Conservation (phyloP, 2,113 vertebrate genomes). For the Platysternon megacephalum region DNA sequence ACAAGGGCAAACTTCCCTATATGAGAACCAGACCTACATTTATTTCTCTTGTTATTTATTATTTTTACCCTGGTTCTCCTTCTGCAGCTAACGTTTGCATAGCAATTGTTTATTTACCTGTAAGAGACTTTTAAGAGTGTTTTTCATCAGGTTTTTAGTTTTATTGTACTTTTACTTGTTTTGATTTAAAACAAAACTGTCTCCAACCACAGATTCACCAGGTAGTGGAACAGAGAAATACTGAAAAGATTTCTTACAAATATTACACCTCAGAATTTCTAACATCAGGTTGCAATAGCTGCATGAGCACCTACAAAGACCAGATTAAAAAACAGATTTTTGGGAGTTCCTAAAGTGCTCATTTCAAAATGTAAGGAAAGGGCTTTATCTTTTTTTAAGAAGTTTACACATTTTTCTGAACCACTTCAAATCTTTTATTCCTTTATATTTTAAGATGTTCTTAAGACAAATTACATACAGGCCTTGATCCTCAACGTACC, state of each 20-base stretch:
- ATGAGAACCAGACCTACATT: neutral
- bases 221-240: neutral
- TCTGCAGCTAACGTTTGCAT: neutral
- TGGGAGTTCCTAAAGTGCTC: neutral
- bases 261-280: neutral
- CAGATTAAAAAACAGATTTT: neutral
- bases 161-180: neutral
- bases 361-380: neutral
- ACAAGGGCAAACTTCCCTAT: neutral
- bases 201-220: neutral
- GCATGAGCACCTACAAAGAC: neutral
- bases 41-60: neutral
- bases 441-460: neutral
- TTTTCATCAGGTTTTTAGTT: neutral
- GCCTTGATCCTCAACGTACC: neutral
- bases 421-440: neutral
- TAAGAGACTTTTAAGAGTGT: neutral
- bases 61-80: neutral
- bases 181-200: neutral
- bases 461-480: neutral
- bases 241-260: neutral
- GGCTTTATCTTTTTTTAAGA: neutral
- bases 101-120: neutral
- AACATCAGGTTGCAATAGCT: neutral
- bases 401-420: neutral